Conservation (phyloP, 2,888 invertebrate genomes). For the Eilema griseolum region DNA sequence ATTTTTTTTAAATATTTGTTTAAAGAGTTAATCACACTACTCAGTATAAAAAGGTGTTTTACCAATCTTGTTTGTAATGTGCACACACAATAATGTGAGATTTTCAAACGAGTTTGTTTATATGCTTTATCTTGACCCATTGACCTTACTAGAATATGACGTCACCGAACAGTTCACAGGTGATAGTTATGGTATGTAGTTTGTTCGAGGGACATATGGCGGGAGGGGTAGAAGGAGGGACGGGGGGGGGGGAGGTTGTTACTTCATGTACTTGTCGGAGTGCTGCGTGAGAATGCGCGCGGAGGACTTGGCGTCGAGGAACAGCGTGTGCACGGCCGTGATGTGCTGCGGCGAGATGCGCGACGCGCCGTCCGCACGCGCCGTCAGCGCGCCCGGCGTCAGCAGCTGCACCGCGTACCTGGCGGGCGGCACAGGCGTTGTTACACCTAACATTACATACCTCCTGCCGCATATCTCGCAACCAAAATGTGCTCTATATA, state of each 20-base stretch:
- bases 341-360: conserved; percentile 90
- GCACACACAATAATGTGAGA: background rate
- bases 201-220: background rate
- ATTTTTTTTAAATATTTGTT: too few species aligned
- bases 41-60: too few species aligned
- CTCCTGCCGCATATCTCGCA: too few species aligned
- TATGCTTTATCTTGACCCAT: background rate
- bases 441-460: too few species aligned
- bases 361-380: conserved; percentile 95
- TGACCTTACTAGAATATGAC: background rate
- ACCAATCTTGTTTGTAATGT: background rate
- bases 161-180: background rate
- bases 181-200: background rate
- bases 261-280: conserved; percentile 97
- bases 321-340: conserved; percentile 91
- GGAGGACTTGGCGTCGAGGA: conserved; percentile 98
- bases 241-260: conserved; percentile 38
- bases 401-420: conserved; percentile 97
- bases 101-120: background rate
- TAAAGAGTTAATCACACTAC: too few species aligned
- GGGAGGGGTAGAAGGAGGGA: background rate
- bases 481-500: too few species aligned
- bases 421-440: background rate
- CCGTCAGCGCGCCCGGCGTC: conserved; percentile 95
- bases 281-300: conserved; percentile 96